Base-by-base conservation (phyloP, 2,797 vertebrate genomes). In the Cyprinella venusta region DNA sequence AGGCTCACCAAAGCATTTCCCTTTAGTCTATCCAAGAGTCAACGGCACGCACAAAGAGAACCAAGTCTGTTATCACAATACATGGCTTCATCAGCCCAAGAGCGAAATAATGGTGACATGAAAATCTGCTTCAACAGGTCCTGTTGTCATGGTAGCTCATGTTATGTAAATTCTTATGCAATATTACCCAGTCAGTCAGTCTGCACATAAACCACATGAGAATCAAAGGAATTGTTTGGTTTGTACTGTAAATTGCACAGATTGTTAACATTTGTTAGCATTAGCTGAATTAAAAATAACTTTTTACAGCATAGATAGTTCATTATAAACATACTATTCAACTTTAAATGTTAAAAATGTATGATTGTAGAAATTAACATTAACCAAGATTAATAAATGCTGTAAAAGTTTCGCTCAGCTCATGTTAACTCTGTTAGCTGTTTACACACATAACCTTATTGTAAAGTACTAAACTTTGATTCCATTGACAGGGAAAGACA, bases 111-210 rank as follows among this genome's bases (percentile, higher is more conserved):
- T 21, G 19, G 63, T 21, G 40, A 24, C 8, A 6, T 59, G 36
- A n/a, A 75, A 30, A 42, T 71, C 30, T 64, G 76, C 59, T 76
- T 79, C 79, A 67, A 26, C 79, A 16, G 42, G 54, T 68, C 26
- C 15, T 2, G 36, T 15, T 30, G 26, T 30, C 26, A 30, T 30
- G 26, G 36, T 30, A 21, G 76, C 63, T 67, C 64, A 48, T 7
- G 26, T 86, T 88, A 82, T 81, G 50, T 67, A 89, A 87, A 87
- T 76, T 16, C 69, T 87, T 86, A 80, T 67, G 70, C 61, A 87
- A 87, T 50, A 76, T 79, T 75, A 21, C 10, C 16, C 36, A 7
- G 12, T 38, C 6, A 68, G 6, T 38, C 33, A 76, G 19, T 59
- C n/a, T 45, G 38, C 8, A 64, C 56, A 65, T 21, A 36, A 50